Evolutionary conservation across 2,888 invertebrate genomes (phyloP).

Genomic region (Nebria brevicollis): DNA sequence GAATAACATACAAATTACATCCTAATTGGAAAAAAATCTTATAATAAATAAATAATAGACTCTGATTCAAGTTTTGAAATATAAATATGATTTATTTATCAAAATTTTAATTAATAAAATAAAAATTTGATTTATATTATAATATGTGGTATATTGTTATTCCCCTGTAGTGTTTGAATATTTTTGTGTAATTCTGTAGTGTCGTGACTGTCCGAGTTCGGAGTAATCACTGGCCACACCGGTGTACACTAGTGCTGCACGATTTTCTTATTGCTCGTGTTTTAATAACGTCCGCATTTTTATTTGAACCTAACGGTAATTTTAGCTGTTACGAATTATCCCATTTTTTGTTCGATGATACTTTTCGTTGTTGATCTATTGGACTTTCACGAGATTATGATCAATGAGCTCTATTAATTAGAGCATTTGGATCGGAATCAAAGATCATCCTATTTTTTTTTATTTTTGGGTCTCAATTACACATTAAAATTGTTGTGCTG

Average conservation of each 20-base stretch:
- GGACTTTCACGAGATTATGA: neutral
- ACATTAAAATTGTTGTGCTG: too few relatives aligned
- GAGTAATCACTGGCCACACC: constrained; percentile 25
- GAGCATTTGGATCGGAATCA: neutral
- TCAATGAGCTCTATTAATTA: neutral
- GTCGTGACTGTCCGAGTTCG: constrained; percentile 29
- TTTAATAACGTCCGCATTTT: constrained; percentile 9
- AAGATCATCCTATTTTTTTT: neutral
- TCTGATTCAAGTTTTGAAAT: too few relatives aligned
- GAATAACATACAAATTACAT: neutral
- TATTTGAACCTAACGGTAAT: neutral
- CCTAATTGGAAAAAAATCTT: too few relatives aligned
- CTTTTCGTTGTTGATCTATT: constrained; percentile 1
- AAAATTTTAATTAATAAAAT: too few relatives aligned
- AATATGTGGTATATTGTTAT: neutral
- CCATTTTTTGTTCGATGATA: neutral
- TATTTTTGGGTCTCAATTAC: neutral
- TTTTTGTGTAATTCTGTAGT: neutral
- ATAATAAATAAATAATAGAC: too few relatives aligned
- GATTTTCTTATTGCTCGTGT: constrained; percentile 23
- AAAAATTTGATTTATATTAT: neutral
- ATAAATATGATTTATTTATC: too few relatives aligned
- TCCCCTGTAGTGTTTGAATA: neutral
- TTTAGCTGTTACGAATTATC: neutral
- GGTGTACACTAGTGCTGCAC: constrained; percentile 23